phyloP scores from a whole-genome alignment of 1,140 invertebrate species.

The Drosophila obscura region DNA sequence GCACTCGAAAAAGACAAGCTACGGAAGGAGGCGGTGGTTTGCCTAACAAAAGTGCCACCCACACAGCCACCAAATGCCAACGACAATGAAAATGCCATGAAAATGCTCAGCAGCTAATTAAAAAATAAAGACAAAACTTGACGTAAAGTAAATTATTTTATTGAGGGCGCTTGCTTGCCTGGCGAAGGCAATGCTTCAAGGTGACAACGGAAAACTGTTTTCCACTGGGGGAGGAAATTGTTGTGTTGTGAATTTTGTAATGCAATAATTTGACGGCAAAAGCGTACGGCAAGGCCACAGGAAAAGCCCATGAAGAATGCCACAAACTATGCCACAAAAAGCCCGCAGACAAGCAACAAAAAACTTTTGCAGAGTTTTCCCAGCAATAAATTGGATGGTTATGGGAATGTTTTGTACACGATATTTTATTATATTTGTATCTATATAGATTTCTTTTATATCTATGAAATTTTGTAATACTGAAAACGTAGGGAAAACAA shows the following conservation, averaged over 20 bases:
- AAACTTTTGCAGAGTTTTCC: slow-evolving; percentile 5
- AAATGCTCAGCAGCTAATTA: slow-evolving; percentile 70
- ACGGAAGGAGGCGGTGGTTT: background rate
- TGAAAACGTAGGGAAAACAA: no score
- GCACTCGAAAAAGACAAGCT: slow-evolving; percentile 47
- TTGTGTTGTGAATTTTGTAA: slow-evolving; percentile 42
- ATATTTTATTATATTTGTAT: no score
- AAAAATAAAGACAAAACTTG: slow-evolving; percentile 49
- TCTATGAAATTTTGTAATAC: no score
- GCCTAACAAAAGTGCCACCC: slow-evolving; percentile 14
- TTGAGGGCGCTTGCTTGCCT: slow-evolving; percentile 10
- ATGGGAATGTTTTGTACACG: no score
- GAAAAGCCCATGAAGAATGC: background rate
- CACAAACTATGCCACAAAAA: slow-evolving; percentile 19
- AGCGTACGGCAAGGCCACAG: slow-evolving; percentile 25
- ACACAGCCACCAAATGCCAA: background rate
- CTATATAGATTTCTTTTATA: no score
- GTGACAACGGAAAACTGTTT: slow-evolving; percentile 53
- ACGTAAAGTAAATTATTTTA: slow-evolving; percentile 48
- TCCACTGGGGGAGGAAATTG: slow-evolving; percentile 44
- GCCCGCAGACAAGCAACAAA: slow-evolving; percentile 45
- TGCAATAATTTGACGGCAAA: slow-evolving; percentile 52
- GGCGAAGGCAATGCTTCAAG: slow-evolving; percentile 19
- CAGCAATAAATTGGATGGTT: no score
- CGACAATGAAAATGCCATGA: slow-evolving; percentile 58